phyloP scores from a whole-genome alignment of 2,888 invertebrate species.

The Altica lythri region DNA sequence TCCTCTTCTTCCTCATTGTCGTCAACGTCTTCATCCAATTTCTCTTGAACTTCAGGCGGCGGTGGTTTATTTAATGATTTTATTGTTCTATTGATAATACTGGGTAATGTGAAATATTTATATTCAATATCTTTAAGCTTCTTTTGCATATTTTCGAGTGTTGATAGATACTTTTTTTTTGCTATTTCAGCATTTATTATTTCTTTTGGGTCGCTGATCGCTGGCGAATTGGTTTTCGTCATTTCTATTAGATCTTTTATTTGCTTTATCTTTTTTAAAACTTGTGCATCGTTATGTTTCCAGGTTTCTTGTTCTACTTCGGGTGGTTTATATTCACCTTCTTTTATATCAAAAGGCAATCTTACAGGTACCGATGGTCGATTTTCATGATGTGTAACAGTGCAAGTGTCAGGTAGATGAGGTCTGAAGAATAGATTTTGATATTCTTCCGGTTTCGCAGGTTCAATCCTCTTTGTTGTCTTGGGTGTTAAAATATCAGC shows the following conservation, averaged over 20 bases:
- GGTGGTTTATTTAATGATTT: background rate
- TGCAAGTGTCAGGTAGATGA: too few species aligned
- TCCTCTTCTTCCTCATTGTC: background rate
- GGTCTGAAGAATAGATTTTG: too few species aligned
- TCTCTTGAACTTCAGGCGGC: background rate
- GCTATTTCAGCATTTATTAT: background rate
- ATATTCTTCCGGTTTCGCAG: too few species aligned
- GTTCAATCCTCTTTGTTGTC: too few species aligned
- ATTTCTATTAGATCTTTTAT: constrained; percentile 4
- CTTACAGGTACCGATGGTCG: too few species aligned
- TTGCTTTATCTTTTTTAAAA: constrained; percentile 5
- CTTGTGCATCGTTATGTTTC: background rate
- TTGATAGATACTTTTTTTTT: constrained; percentile 1
- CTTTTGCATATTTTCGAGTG: constrained; percentile 4
- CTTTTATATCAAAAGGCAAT: too few species aligned
- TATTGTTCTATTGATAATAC: constrained; percentile 1
- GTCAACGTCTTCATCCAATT: background rate
- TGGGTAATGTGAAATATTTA: constrained; percentile 11
- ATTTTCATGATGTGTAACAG: too few species aligned
- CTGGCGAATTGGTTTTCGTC: background rate
- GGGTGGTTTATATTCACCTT: too few species aligned
- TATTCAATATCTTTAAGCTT: constrained; percentile 7
- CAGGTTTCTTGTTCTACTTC: too few species aligned
- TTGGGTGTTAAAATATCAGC: too few species aligned
- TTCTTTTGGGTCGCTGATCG: background rate